Conservation (phyloP, 1,140 invertebrate species). For the Plodia interpunctella region DNA sequence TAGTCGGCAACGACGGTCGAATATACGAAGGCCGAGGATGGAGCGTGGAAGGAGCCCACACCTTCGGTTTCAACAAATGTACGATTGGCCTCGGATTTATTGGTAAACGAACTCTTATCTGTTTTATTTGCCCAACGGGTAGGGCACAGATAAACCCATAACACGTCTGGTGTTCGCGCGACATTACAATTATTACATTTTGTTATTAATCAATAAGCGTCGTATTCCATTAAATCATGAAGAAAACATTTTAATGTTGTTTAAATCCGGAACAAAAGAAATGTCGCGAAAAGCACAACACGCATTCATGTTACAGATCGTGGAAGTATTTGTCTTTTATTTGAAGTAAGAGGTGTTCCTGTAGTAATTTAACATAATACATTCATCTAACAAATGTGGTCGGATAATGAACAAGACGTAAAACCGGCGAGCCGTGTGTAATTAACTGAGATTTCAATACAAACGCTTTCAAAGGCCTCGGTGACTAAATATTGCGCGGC, state of each 20-base stretch:
- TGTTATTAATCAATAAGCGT: too few relatives aligned
- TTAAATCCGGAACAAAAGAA: too few relatives aligned
- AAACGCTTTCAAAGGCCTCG: conserved; percentile 1
- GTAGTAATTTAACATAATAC: too few relatives aligned
- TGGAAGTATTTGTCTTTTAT: too few relatives aligned
- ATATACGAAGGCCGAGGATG: conserved; percentile 82
- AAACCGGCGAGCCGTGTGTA: background rate
- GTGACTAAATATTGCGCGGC: background rate
- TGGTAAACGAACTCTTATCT: conserved; percentile 56
- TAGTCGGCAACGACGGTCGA: conserved; percentile 82
- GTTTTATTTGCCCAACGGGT: background rate
- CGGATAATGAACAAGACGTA: background rate
- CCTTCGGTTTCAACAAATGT: conserved; percentile 66
- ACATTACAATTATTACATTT: too few relatives aligned
- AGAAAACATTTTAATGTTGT: too few relatives aligned
- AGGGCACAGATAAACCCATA: background rate
- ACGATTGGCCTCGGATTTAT: conserved; percentile 80
- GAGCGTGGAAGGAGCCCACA: conserved; percentile 79
- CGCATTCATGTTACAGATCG: too few relatives aligned
- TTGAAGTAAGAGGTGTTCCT: too few relatives aligned
- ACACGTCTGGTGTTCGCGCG: background rate
- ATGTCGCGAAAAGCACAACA: too few relatives aligned
- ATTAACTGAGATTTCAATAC: background rate
- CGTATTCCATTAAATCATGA: too few relatives aligned
- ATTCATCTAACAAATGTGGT: too few relatives aligned